Percentiles rank a stretch among this genome's conserved stretches.
Conservation (phyloP, 2,113 vertebrate genomes). For the Pseudorhombus dupliciocellatus region DNA sequence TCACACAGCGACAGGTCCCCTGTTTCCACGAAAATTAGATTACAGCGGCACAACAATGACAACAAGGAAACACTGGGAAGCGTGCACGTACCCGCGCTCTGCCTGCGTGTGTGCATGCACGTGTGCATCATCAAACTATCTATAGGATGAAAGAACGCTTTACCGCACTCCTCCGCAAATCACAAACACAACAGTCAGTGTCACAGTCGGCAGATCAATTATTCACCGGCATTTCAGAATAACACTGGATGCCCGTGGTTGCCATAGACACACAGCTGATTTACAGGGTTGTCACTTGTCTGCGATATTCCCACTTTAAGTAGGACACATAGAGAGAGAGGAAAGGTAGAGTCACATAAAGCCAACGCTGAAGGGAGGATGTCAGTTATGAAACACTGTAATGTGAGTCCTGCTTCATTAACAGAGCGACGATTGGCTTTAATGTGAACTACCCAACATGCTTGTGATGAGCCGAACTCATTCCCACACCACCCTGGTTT, state of each 20-base stretch:
- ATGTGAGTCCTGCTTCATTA: constrained; percentile 12
- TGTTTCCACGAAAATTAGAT: constrained; percentile 34
- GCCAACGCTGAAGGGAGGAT: constrained; percentile 9
- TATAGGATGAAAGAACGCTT: constrained; percentile 42
- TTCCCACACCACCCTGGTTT: not conserved
- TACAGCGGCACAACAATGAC: constrained; percentile 22
- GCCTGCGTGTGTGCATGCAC: constrained; percentile 8
- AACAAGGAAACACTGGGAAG: constrained; percentile 7
- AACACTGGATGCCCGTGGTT: constrained; percentile 63
- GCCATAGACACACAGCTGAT: constrained; percentile 72
- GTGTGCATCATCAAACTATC: constrained; percentile 31
- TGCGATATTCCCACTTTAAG: constrained; percentile 57
- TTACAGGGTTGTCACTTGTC: constrained; percentile 64
- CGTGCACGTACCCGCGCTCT: constrained; percentile 14
- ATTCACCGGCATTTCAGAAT: constrained; percentile 73
- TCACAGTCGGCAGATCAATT: constrained; percentile 74
- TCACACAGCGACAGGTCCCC: not conserved
- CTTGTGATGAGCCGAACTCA: not conserved
- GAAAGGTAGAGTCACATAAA: constrained; percentile 3
- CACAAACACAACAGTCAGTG: constrained; percentile 50
- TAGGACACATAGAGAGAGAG: constrained; percentile 52
- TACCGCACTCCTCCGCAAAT: constrained; percentile 47
- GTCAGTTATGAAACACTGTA: constrained; percentile 31
- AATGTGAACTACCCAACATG: not conserved
- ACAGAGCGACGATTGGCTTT: not conserved